Conservation (phyloP, 2,888 invertebrate species). For the Torymus texanus region DNA sequence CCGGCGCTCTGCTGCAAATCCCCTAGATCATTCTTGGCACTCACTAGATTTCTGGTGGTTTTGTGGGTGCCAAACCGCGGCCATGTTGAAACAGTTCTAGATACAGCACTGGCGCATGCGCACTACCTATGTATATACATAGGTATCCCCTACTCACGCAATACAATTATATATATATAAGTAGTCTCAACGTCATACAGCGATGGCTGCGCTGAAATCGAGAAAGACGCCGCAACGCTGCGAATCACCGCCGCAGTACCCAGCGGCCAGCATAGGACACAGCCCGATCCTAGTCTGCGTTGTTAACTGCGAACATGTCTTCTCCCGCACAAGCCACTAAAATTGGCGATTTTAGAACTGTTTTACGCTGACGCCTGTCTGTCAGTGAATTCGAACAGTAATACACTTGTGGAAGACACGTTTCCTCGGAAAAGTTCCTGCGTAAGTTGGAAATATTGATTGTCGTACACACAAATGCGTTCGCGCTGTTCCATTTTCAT, state of each 20-base stretch:
- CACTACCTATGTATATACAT: too few relatives aligned
- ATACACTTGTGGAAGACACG: background rate
- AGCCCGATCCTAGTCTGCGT: background rate
- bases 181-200: background rate
- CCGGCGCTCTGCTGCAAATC: too few relatives aligned
- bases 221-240: too few relatives aligned
- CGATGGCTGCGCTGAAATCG: constrained; percentile 8
- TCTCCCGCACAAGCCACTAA: background rate
- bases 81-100: too few relatives aligned
- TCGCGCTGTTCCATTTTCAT: constrained; percentile 6
- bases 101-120: too few relatives aligned
- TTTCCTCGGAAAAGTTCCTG: background rate
- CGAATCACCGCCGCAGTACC: constrained; percentile 3
- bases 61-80: too few relatives aligned
- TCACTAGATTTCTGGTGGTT: too few relatives aligned
- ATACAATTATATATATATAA: too few relatives aligned
- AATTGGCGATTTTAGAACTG: background rate
- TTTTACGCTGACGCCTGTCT: background rate
- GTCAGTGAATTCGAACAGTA: background rate
- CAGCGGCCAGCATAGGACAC: background rate
- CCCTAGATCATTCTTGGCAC: too few relatives aligned
- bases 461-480: constrained; percentile 12
- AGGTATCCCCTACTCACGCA: too few relatives aligned
- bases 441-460: constrained; percentile 23
- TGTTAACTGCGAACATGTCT: constrained; percentile 4